Base-by-base conservation (phyloP, 2,797 vertebrate species). In the Anabacerthia variegaticeps region DNA sequence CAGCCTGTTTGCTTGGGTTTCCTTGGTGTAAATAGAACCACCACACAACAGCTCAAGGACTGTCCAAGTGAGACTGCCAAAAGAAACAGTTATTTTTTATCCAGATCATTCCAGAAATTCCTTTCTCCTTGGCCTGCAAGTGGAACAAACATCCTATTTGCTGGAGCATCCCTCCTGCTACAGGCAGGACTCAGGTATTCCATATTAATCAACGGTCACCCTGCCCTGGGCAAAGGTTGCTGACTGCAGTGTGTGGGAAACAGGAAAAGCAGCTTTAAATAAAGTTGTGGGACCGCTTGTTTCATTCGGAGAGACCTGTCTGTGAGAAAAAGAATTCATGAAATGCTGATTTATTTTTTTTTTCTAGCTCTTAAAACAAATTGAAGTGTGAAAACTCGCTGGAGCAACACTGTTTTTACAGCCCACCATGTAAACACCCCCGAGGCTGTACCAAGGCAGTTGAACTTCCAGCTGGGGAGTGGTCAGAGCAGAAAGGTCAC, bases 181-280 rank as follows among this genome's bases (percentile, higher is more conserved):
- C 54, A 76, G 56, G 67, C 89, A 73, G 75, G 72, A 67, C 74
- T 90, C 2, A 2, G 48, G 63, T 85, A 71, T 76, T 92, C 74
- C 73, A 37, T 74, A 63, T 83, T 94, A 95, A 96, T 95, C 93
- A 94, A 75, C 12, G 9, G 77, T 89, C 95, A 92, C 56, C 65
- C 52, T 93, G 89, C 92, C 92, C 95, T 80, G 88, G 92, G 93
- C 96, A 95, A 95, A 96, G 93, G 82, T 66, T 96, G 84, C 77
- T 72, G 87, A 73, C 82, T 94, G 75, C 75, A 79, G 46, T 79
- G 75, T 93, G 95, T 97, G 97, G 96, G 96, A 97, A 97, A 95
- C 85, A 94, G 96, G 93, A 97, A 97, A 96, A 92, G 80, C 61
- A 88, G 93, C 52, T 84, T 78, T 82, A 94, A 94, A 83, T 71